phyloP scores from a whole-genome alignment of 2,888 invertebrate species.

The Harpalus rubripes region DNA sequence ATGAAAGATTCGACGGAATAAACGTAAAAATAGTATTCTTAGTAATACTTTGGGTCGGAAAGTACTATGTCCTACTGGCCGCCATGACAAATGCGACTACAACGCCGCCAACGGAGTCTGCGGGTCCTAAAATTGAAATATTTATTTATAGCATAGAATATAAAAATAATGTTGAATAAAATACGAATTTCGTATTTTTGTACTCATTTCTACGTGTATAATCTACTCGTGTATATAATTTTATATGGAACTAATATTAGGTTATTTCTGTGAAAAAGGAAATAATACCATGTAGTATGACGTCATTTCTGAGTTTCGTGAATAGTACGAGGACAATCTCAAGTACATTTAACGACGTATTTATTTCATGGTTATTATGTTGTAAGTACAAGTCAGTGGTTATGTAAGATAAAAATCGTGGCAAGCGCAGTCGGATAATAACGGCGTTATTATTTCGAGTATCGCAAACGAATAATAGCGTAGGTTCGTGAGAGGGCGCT shows the following conservation, averaged over 20 bases:
- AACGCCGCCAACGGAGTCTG: too few species aligned
- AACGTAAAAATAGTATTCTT: too few species aligned
- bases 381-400: constrained; percentile 42
- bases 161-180: not conserved
- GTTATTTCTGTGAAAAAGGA: not conserved
- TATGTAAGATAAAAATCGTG: constrained; percentile 45
- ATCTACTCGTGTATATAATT: not conserved
- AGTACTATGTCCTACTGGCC: too few species aligned
- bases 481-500: constrained; percentile 29
- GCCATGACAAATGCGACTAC: too few species aligned
- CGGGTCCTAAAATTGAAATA: too few species aligned
- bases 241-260: not conserved
- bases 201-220: not conserved
- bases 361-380: constrained; percentile 34
- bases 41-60: too few species aligned
- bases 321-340: constrained; percentile 20
- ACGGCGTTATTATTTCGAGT: constrained; percentile 48
- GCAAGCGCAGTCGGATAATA: constrained; percentile 29
- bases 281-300: not conserved
- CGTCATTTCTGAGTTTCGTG: not conserved
- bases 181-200: not conserved
- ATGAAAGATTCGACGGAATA: too few species aligned
- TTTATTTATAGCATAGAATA: too few species aligned
- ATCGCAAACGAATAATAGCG: constrained; percentile 49
- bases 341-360: constrained; percentile 2